These are phyloP conservation scores for Hyles euphorbiae DNA, from an alignment of 1,140 invertebrate genomes.

Conservation along the genomic window DNA sequence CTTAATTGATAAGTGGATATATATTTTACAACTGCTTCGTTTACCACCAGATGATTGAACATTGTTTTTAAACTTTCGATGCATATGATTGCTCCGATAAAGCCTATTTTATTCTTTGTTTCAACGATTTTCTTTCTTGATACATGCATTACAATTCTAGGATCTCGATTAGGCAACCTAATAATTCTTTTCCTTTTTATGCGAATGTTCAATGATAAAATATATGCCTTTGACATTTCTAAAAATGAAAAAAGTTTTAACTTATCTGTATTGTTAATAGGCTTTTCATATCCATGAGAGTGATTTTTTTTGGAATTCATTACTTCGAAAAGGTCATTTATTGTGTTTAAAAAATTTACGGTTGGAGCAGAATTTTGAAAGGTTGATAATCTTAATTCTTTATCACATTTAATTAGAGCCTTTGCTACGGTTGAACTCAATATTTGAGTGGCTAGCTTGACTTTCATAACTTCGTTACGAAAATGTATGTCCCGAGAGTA, in stretches of 20 bases:
- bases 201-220: conserved; percentile 11
- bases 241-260: conserved; percentile 14
- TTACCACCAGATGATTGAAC: conserved; percentile 10
- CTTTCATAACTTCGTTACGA: conserved; percentile 10
- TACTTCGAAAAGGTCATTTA: conserved; percentile 26
- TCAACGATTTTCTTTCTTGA: conserved; percentile 17
- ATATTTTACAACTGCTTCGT: conserved; percentile 15
- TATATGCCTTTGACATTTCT: conserved; percentile 15
- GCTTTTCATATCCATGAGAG: conserved; percentile 15
- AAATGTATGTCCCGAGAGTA: conserved; percentile 7
- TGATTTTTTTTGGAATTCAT: conserved; percentile 16
- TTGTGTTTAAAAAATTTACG: conserved; percentile 13
- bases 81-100: conserved; percentile 18
- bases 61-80: conserved; percentile 22
- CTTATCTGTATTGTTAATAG: conserved; percentile 13
- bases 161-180: conserved; percentile 3
- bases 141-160: conserved; percentile 13
- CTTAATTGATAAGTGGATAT: conserved; percentile 19
- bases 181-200: conserved; percentile 10
- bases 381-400: conserved; percentile 4
- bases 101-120: conserved; percentile 21
- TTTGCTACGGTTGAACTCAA: conserved; percentile 11
- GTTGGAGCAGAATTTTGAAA: conserved; percentile 19
- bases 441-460: conserved; percentile 8
- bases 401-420: conserved; percentile 14